Conservation (phyloP, 2,797 vertebrate species). For the Hipposideros larvatus region DNA sequence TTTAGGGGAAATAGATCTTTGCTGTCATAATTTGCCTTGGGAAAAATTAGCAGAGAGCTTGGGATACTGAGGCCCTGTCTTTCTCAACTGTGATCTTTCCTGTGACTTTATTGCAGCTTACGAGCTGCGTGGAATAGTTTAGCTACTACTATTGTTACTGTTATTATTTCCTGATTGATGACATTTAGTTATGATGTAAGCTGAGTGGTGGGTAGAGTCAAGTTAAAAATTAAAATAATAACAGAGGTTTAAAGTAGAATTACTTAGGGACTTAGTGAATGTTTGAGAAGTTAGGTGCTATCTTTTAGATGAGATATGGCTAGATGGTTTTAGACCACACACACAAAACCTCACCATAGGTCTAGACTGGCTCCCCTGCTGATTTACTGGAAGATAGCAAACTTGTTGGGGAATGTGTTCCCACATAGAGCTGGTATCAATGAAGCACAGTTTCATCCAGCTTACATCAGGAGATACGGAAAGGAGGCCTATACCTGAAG, state of each 20-base stretch:
- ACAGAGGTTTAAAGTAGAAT: slow-evolving; percentile 34
- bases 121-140: background rate
- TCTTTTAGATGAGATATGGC: background rate
- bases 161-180: background rate
- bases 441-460: background rate
- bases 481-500: background rate
- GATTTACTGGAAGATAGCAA: background rate
- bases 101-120: background rate
- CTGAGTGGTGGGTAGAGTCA: background rate
- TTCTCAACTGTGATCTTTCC: background rate
- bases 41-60: background rate
- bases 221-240: slow-evolving; percentile 25
- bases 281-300: background rate
- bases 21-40: background rate
- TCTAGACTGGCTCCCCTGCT: background rate
- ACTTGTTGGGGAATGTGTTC: background rate
- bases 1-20: slow-evolving; percentile 11
- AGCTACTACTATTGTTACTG: background rate
- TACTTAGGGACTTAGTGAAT: slow-evolving; percentile 13
- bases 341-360: background rate
- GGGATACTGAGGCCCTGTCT: background rate
- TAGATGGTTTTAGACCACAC: background rate
- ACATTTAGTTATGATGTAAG: slow-evolving; percentile 11
- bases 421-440: background rate
- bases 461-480: background rate